Base-by-base conservation (phyloP, 2,113 vertebrate genomes). In the Lonchura striata region DNA sequence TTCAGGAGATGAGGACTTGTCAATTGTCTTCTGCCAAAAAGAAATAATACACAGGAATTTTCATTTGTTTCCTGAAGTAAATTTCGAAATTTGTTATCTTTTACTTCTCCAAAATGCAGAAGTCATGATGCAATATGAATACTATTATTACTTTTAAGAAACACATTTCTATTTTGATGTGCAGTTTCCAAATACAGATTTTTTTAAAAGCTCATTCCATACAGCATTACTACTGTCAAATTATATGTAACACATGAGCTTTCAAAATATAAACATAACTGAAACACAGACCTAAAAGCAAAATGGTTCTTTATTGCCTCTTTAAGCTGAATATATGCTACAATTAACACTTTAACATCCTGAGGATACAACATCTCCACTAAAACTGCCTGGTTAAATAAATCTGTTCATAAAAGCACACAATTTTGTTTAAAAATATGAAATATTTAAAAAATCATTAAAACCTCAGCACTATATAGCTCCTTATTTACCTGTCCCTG, bases 401-500 rank as follows among this genome's bases (percentile, higher is more conserved):
- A 69, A 74, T 35, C 49, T 53, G 15, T 23, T 87, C 68, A 82
- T 68, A 81, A 53, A 92, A 69, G 50, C 15, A 90, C 28, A 49
- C 9, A 56, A 53, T 37, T 60, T 60, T 33, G 18, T 74, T 60
- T 25, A 33, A 82, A 88, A 60, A 46, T 25, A 69, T 2, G 16
- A 87, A 64, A 59, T 75, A 92, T 3, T 92, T 87, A 77, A 76
- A 56, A 78, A 14, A 70, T 23, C 66, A 50, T 50, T 72, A 78
- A 84, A 93, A 85, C 30, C 65, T 87, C 66, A 89, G 71, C 49
- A 94, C 35, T 37, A n/a, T 41, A 95, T 23, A 78, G 21, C 30
- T 68, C 60, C 47, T 95, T 88, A 49, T 97, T 98, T 98, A 98
- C 98, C 98, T 98, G 97, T 97, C 97, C 97, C 96, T 94, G 97